Conservation (phyloP, 2,888 invertebrate species). For the Exephanes ischioxanthus region DNA sequence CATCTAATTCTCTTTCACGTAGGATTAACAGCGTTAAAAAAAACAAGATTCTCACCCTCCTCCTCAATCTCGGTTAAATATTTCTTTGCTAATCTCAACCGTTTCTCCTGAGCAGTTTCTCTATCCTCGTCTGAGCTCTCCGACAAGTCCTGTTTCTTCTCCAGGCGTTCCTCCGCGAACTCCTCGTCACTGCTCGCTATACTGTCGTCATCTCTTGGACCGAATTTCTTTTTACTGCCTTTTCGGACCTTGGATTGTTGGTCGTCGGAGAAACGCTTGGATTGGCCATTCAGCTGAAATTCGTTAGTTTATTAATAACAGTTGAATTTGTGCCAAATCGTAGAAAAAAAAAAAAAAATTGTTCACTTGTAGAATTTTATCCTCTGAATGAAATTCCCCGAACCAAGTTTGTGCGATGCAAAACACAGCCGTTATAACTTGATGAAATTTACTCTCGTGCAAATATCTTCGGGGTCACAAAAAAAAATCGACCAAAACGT, state of each 20-base stretch:
- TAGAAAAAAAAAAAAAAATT: background rate
- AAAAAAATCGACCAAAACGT: background rate
- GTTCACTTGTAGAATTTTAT: no score
- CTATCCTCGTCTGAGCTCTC: conserved; percentile 87
- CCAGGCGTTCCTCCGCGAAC: conserved; percentile 79
- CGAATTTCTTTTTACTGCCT: conserved; percentile 66
- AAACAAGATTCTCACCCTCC: conserved; percentile 86
- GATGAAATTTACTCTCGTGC: no score
- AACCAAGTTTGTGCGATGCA: no score
- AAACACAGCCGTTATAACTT: no score
- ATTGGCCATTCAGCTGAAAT: conserved; percentile 71
- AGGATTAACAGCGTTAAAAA: background rate
- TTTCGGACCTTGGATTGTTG: conserved; percentile 73
- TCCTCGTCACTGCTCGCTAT: conserved; percentile 83
- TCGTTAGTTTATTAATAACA: background rate
- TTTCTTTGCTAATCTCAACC: conserved; percentile 94
- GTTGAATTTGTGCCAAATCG: background rate
- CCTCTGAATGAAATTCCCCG: no score
- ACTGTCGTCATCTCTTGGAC: conserved; percentile 78
- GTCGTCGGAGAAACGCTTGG: conserved; percentile 57
- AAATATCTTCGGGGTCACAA: no score
- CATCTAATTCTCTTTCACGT: background rate
- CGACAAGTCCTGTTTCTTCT: conserved; percentile 67
- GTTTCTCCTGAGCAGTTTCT: conserved; percentile 96
- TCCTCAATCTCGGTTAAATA: conserved; percentile 95